A percentile compares a stretch with the other conserved stretches of the same genome.
Evolutionary conservation across 2,888 invertebrate genomes (phyloP).

Genomic region (Leptopilina syphax): DNA sequence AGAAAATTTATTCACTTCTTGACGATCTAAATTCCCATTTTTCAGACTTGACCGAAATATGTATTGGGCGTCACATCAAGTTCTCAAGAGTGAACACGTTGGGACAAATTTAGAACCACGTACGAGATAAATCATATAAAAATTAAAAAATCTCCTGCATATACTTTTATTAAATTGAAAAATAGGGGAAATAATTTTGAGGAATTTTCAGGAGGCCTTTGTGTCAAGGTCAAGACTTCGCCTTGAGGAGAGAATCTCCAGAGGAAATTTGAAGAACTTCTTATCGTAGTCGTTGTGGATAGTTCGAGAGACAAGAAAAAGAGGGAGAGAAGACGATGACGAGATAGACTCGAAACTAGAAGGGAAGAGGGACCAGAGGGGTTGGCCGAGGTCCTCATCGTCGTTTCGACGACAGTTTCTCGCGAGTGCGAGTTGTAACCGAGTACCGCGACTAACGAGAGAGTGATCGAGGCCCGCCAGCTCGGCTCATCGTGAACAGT

Average conservation of each 20-base stretch:
- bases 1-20: too few relatives aligned
- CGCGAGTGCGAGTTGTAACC: constrained; percentile 70
- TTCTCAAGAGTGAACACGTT: constrained; percentile 30
- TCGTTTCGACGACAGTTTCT: constrained; percentile 71
- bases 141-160: too few relatives aligned
- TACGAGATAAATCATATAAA: constrained; percentile 52
- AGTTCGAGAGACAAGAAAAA: not conserved
- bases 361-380: constrained; percentile 55
- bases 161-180: too few relatives aligned
- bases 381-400: constrained; percentile 66
- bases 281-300: not conserved
- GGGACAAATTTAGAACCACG: constrained; percentile 36
- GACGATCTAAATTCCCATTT: constrained; percentile 31
- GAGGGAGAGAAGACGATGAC: constrained; percentile 41
- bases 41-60: constrained; percentile 41
- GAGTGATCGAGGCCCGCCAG: constrained; percentile 69
- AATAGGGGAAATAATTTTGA: too few relatives aligned
- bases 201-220: too few relatives aligned
- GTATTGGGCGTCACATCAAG: constrained; percentile 16
- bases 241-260: not conserved
- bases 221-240: not conserved
- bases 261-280: constrained; percentile 1
- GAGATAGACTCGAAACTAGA: constrained; percentile 44
- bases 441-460: constrained; percentile 66
- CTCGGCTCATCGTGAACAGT: constrained; percentile 72